Evolutionary conservation across 1,140 invertebrate species (phyloP).

Genomic region (Hestina assimilis): DNA sequence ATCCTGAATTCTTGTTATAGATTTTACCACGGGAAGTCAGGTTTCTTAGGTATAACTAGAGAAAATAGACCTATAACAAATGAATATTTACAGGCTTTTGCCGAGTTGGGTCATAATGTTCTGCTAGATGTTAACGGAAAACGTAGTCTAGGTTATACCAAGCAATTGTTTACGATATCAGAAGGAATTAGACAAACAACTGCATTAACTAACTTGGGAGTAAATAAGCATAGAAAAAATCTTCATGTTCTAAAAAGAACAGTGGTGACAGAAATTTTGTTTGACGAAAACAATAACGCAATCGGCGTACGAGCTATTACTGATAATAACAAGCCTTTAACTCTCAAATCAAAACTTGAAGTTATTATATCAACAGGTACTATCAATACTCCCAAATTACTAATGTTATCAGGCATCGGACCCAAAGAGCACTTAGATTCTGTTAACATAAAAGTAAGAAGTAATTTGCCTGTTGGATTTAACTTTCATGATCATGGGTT

Average conservation of each 20-base stretch:
- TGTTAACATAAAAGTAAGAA: not conserved
- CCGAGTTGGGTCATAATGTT: conserved; percentile 32
- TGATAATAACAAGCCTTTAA: conserved; percentile 30
- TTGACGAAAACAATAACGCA: too few species aligned
- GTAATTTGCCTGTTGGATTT: not conserved
- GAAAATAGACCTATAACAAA: conserved; percentile 4
- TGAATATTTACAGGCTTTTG: conserved; percentile 33
- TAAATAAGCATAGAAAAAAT: conserved; percentile 75
- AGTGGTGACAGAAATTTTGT: conserved; percentile 67
- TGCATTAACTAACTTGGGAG: conserved; percentile 78
- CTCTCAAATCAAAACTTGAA: conserved; percentile 59
- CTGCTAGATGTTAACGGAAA: conserved; percentile 84
- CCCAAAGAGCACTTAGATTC: too few species aligned
- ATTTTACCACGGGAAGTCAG: conserved; percentile 33
- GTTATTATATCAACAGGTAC: conserved; percentile 83
- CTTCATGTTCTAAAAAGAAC: conserved; percentile 67
- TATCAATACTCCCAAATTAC: conserved; percentile 80
- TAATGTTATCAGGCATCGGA: too few species aligned
- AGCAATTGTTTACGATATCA: conserved; percentile 83
- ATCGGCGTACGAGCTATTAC: conserved; percentile 74
- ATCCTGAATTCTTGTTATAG: conserved; percentile 19
- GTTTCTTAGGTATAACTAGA: conserved; percentile 31
- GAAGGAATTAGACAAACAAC: conserved; percentile 82
- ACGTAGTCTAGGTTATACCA: conserved; percentile 81
- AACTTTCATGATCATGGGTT: not conserved